Base-by-base conservation (phyloP, 2,797 vertebrate species). In the Gephyroberyx darwinii region DNA sequence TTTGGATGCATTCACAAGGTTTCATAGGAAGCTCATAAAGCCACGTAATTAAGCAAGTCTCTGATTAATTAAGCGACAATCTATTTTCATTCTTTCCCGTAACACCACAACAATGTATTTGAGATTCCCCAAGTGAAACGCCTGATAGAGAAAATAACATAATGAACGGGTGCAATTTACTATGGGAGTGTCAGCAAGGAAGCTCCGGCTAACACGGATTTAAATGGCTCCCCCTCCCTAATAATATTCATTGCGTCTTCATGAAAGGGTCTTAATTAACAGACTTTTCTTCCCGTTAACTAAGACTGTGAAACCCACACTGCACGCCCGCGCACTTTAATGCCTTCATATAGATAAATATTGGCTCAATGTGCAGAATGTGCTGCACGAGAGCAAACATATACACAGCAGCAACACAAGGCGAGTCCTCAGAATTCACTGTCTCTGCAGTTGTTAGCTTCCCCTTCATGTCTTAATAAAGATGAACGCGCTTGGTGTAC, bases 41-140 rank as follows among this genome's bases (percentile, higher is more conserved):
- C 87, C 80, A 81, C 88, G 84, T 93, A 93, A 93, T 94, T 92
- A 93, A 92, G 86, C 85, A 26, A 82, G 81, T 84, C 81, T 87
- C 80, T 86, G 86, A 89, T 91, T 93, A 92, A 92, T 93, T 93
- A 92, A 88, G 70, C 60, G 54, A 84, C 86, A 88, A 89, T 91
- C 84, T 88, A 90, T 90, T 92, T 92, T 85, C 69, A 84, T 89
- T 90, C 81, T 90, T 84, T 73, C 65, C 71, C 59, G 65, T 84
- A 88, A 89, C 78, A 86, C 71, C 77, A 81, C 85, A 91, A 91
- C 88, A 92, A 90, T 88, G 88, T 83, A 66, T 74, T 48, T 6
- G 69, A 84, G 86, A 90, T 91, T 91, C 82, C 90, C 89, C 81
- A 72, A 86, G 87, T 86, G 88, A 78, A 84, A 87, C 50, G 77